Conservation (phyloP, 2,113 vertebrate genomes). For the Sapayoa aenigma region DNA sequence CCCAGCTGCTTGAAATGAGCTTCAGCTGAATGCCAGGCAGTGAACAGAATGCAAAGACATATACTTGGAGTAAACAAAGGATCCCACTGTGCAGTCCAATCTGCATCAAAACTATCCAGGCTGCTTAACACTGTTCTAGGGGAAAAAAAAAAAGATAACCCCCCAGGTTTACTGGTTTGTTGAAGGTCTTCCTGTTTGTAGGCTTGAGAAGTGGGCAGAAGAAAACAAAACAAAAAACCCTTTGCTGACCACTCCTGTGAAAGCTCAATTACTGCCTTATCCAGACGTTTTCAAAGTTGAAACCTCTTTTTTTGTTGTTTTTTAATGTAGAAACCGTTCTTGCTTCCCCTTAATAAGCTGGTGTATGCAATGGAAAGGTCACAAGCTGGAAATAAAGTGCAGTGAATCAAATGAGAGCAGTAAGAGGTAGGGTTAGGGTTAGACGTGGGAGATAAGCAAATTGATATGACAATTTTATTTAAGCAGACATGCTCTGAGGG, state of each 20-base stretch:
- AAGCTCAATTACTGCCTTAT: conserved; percentile 24
- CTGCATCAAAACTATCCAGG: neutral
- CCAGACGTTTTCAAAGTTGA: neutral
- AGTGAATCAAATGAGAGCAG: neutral
- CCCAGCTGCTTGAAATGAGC: neutral
- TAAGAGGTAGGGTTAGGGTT: neutral
- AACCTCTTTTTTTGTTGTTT: neutral
- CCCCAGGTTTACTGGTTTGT: neutral
- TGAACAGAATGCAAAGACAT: neutral
- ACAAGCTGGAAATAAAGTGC: neutral
- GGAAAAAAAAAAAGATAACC: neutral
- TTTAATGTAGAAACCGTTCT: neutral
- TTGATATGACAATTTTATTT: neutral
- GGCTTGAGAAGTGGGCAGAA: neutral
- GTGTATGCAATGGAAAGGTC: neutral
- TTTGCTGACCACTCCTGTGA: neutral
- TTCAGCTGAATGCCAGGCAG: neutral
- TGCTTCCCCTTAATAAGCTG: neutral
- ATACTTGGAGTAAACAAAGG: neutral
- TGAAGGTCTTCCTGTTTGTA: neutral
- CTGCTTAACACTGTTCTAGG: neutral
- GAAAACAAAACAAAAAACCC: neutral
- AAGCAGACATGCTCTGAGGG: neutral
- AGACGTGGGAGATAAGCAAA: neutral
- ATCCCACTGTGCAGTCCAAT: neutral